Conservation (phyloP, 2,113 vertebrate genomes). For the Galemys pyrenaicus region DNA sequence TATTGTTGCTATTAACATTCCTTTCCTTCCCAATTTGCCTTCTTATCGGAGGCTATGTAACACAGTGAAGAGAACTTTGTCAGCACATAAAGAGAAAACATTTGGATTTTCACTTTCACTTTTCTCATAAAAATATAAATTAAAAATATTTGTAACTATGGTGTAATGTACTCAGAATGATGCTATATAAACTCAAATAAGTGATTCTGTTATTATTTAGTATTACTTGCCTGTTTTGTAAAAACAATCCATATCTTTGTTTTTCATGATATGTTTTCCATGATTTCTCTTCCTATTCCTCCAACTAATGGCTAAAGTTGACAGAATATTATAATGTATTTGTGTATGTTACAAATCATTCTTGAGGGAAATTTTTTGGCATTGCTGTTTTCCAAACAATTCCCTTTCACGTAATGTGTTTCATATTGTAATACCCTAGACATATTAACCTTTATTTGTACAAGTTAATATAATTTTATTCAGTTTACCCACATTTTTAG, state of each 20-base stretch:
- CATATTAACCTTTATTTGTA: conserved; percentile 59
- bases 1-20: not conserved
- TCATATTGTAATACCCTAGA: conserved; percentile 41
- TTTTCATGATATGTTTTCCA: not conserved
- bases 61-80: not conserved
- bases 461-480: conserved; percentile 59
- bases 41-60: not conserved
- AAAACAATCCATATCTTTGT: not conserved
- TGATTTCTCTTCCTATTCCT: not conserved
- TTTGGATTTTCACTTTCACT: not conserved
- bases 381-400: conserved; percentile 57
- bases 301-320: not conserved
- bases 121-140: not conserved
- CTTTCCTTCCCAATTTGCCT: not conserved
- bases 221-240: not conserved
- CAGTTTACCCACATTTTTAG: not conserved
- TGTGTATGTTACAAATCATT: not conserved
- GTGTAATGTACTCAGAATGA: not conserved
- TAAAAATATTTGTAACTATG: not conserved
- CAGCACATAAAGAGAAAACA: not conserved
- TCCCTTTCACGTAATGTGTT: conserved; percentile 38
- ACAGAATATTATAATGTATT: not conserved
- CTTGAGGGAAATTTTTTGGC: conserved; percentile 14
- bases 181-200: not conserved
- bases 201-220: too few relatives aligned